Conservation (phyloP, 2,888 invertebrate species). For the Ametastegia equiseti region DNA sequence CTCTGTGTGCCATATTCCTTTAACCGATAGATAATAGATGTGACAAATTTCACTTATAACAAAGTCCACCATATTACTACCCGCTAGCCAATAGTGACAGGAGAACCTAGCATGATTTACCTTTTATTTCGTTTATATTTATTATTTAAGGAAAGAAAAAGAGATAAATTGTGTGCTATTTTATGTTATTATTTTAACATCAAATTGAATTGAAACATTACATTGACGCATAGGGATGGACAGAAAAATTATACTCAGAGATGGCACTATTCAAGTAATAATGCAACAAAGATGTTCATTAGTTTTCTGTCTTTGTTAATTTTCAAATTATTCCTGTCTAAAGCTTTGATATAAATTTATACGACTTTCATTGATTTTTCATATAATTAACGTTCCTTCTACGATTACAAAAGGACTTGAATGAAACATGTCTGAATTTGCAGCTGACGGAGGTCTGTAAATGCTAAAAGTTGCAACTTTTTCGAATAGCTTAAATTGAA, state of each 20-base stretch:
- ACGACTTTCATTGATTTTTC: background rate
- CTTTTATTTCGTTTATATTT: slow-evolving; percentile 49
- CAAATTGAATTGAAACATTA: slow-evolving; percentile 33
- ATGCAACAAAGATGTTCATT: slow-evolving; percentile 16
- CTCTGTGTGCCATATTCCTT: slow-evolving; percentile 71
- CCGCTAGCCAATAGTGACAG: slow-evolving; percentile 76
- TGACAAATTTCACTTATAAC: slow-evolving; percentile 48
- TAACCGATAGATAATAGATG: slow-evolving; percentile 52
- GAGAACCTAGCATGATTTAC: slow-evolving; percentile 73
- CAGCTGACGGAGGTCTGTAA: slow-evolving; percentile 1
- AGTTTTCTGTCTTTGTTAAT: background rate
- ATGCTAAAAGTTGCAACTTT: slow-evolving; percentile 8
- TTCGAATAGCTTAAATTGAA: slow-evolving; percentile 21
- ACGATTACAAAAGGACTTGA: background rate
- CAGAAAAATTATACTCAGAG: slow-evolving; percentile 19
- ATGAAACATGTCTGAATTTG: slow-evolving; percentile 3
- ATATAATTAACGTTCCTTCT: background rate
- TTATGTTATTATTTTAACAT: slow-evolving; percentile 44
- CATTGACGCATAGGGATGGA: slow-evolving; percentile 43
- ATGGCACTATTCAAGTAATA: slow-evolving; percentile 33
- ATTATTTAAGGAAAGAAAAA: slow-evolving; percentile 38
- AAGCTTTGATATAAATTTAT: too few species aligned
- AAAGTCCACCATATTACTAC: slow-evolving; percentile 65
- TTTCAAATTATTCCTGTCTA: background rate
- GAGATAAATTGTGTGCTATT: slow-evolving; percentile 47